phyloP scores from a whole-genome alignment of 2,797 vertebrate genomes.

The Rhinatrema bivittatum region DNA sequence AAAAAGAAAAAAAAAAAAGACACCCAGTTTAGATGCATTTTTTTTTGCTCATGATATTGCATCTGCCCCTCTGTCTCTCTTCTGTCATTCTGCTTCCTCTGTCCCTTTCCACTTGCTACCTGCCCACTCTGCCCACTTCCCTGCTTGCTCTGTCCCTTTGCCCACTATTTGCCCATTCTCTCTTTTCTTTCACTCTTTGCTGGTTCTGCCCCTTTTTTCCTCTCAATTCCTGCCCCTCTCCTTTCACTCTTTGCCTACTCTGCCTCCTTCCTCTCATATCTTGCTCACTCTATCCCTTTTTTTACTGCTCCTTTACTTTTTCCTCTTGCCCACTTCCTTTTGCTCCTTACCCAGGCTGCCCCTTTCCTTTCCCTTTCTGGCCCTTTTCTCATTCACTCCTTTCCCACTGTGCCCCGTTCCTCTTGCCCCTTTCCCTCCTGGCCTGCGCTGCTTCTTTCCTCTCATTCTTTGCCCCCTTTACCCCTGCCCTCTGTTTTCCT shows the following conservation, averaged over 20 bases:
- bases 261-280: not conserved
- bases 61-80: not conserved
- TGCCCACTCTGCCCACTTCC: too few species aligned
- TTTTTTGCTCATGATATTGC: too few species aligned
- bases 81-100: not conserved
- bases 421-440: not conserved
- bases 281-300: not conserved
- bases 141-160: too few species aligned
- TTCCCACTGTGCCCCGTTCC: not conserved
- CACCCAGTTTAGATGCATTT: too few species aligned
- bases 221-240: not conserved
- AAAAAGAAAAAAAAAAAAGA: too few species aligned
- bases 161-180: too few species aligned
- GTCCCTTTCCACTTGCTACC: too few species aligned
- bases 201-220: not conserved
- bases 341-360: too few species aligned
- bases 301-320: too few species aligned
- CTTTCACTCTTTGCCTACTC: not conserved
- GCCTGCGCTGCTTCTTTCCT: not conserved
- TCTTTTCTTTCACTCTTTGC: too few species aligned
- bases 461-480: not conserved
- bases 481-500: not conserved
- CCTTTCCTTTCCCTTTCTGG: slow-evolving; percentile 20
- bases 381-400: not conserved
- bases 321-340: too few species aligned